Evolutionary conservation across 2,797 vertebrate genomes (phyloP).

Genomic region (Halcyon smyrnensis): DNA sequence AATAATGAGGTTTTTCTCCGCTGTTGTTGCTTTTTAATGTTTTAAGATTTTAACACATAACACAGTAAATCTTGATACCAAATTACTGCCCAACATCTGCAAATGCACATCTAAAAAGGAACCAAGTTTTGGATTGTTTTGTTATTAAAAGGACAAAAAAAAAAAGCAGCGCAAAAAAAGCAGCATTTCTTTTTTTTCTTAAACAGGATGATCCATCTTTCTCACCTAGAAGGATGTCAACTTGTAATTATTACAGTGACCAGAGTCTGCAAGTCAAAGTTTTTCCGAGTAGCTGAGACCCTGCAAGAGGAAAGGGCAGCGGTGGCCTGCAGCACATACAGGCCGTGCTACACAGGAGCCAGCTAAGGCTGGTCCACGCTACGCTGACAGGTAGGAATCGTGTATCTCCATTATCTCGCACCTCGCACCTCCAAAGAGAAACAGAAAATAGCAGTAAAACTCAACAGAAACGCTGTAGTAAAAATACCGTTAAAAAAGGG

Average conservation of each 20-base stretch:
- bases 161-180: no score
- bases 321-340: slow-evolving; percentile 50
- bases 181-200: background rate
- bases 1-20: background rate
- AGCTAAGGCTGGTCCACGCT: background rate
- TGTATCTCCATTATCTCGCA: background rate
- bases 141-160: background rate
- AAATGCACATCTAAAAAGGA: background rate
- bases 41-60: background rate
- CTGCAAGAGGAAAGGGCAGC: slow-evolving; percentile 48
- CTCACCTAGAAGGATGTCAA: background rate
- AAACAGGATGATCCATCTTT: background rate
- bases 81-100: background rate
- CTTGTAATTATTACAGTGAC: slow-evolving; percentile 40
- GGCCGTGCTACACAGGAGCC: slow-evolving; percentile 44
- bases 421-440: background rate
- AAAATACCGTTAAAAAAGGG: background rate
- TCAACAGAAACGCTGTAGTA: fast-evolving
- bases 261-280: slow-evolving; percentile 43
- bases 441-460: background rate
- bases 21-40: background rate
- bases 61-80: background rate
- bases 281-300: background rate
- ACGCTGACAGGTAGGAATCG: background rate
- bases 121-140: background rate